Percentiles rank a stretch among this genome's conserved stretches.
phyloP scores from a whole-genome alignment of 2,888 invertebrate genomes.

The Eugnorisma glareosa region DNA sequence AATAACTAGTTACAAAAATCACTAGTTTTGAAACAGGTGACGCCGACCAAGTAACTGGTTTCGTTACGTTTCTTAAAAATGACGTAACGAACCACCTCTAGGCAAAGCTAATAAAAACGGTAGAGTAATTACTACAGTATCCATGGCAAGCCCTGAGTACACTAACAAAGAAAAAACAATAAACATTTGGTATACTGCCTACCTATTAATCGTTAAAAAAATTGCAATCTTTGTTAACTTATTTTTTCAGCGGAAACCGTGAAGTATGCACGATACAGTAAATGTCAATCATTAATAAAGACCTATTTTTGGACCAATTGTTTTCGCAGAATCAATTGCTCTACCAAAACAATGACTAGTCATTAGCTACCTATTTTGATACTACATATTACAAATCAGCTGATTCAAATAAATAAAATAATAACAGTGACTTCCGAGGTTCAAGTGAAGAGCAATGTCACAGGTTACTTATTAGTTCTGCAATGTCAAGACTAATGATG shows the following conservation, averaged over 20 bases:
- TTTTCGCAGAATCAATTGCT: neutral
- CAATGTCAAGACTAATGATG: neutral
- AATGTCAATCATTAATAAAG: conserved; percentile 8
- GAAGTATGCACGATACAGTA: neutral
- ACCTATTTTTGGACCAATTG: neutral
- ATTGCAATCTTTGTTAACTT: neutral
- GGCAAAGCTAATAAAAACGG: neutral
- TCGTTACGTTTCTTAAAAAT: no score
- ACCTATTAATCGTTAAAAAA: no score
- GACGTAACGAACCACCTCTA: no score
- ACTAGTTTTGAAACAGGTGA: no score
- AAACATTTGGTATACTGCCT: no score
- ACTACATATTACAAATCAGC: conserved; percentile 9
- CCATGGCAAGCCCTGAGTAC: neutral
- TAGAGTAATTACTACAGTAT: neutral
- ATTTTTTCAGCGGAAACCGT: neutral
- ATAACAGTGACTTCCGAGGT: neutral
- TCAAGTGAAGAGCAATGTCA: conserved; percentile 4
- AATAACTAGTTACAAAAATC: no score
- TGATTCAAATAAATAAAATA: conserved; percentile 17
- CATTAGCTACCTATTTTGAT: conserved; percentile 8
- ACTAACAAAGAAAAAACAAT: neutral
- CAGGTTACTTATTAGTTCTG: neutral
- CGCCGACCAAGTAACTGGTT: no score
- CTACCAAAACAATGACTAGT: conserved; percentile 1